Base-by-base conservation (phyloP, 2,113 vertebrate genomes). In the Phoenicopterus ruber region DNA sequence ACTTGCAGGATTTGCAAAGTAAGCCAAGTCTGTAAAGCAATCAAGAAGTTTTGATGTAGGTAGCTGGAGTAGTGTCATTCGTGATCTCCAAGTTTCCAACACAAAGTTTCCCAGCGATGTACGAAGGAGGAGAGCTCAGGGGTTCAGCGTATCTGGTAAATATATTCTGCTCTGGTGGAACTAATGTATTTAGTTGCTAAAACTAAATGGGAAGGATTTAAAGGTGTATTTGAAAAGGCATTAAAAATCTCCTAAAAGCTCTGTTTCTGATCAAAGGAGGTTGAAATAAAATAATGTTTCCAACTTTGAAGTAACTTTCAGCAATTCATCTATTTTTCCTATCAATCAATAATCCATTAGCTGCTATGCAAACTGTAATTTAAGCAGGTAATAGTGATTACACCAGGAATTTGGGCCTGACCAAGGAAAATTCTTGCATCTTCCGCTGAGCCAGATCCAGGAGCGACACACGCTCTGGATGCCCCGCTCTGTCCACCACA, bases 11-110 rank as follows among this genome's bases (percentile, higher is more conserved):
- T 94, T 94, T 96, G 95, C 91, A 82, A 94, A 86, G 88, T 69
- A 97, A 97, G 91, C 86, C 86, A 89, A 94, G 94, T 94, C 93
- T 91, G 72, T 74, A 92, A 97, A 96, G 96, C 95, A 94, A 82
- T 97, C 88, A 95, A 87, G 77, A 69, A 71, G 62, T 88, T 61
- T 59, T 95, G 78, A 94, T 83, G 84, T 88, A 88, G 82, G 88
- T 62, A 58, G 50, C 36, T 83, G 71, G 71, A 87, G 80, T 31
- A 66, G 84, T 62, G 66, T 95, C 93, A 77, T 25, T 57, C 2
- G 3, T 88, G 70, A 69, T 84, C 78, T 82, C 55, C 73, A 55
- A 47, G 54, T 57, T 77, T 38, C 77, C 74, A 54, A 12, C 52
- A 71, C 14, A 66, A 82, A 91, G 74, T 85, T 57, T 82, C 70